Evolutionary conservation across 1,140 invertebrate species (phyloP), one percentile per base, ranked within the genome.

Genomic region (Heliothis subflexa): DNA sequence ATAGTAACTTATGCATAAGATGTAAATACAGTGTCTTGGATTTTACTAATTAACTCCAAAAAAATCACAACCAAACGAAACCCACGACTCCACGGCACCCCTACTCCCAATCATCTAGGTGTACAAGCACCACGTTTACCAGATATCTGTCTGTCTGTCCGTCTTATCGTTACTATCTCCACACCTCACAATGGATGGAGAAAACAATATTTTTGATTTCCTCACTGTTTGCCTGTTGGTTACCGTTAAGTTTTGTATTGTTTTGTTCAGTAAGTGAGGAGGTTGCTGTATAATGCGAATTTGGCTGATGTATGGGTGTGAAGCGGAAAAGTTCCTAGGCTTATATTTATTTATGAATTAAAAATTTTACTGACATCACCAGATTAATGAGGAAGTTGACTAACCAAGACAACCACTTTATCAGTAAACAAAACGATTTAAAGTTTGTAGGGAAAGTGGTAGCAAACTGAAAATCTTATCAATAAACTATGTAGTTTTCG

Each of bases 71-170:
- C 25, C 40, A 52, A 52, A 59, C 13, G 10, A 62, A 25, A 21
- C 14, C 14, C 18, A 0, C 70, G 74, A 21, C 82, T 87, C 86
- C 59, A 87, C 18, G 2, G 11, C 28, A 68, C 77, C 49, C 68
- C 0, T 73, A 88, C 78, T 88, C 64, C 84, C 73, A 84, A 83
- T 82, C 81, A 79, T 52, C 73, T 79, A 85, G 80, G 80, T 86
- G 88, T 89, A 88, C 83, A 83, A 81, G 81, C 85, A 81, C 68
- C 73, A 78, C 86, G 88, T 89, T 88, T 88, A 89, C 85, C 82
- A 88, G 88, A 88, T 86, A 84, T 86, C 85, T 83, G 89, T 88
- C 88, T 81, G 87, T 87, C 87, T 82, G 86, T 89, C 89, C 79
- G 87, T 87, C 85, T 89, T 91, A 91, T 91, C 89, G 82, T 40